Evolutionary conservation across 2,797 vertebrate species (phyloP).

Genomic region (Knipowitschia caucasica): DNA sequence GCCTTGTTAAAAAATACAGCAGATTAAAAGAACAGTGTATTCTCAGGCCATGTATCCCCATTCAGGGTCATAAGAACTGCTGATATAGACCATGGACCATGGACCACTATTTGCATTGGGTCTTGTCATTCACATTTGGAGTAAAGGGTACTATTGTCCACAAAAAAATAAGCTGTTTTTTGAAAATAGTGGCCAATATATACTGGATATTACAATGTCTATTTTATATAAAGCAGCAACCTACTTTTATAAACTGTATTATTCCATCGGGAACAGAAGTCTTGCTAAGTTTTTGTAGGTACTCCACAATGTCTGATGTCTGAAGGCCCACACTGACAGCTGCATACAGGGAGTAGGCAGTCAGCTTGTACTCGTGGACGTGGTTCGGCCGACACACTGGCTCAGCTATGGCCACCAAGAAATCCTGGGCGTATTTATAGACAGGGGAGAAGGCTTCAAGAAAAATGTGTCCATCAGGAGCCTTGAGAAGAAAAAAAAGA

Average conservation of each 20-base stretch:
- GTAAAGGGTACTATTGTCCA: not conserved
- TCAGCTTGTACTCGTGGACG: conserved; percentile 93
- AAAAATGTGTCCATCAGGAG: conserved; percentile 97
- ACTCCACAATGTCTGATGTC: conserved; percentile 93
- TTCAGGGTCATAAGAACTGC: not conserved
- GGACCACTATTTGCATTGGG: not conserved
- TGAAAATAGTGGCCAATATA: not conserved
- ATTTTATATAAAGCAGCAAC: not conserved
- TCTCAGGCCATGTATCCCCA: not conserved
- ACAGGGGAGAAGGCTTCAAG: conserved; percentile 96
- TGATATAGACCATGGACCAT: not conserved
- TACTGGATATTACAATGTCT: not conserved
- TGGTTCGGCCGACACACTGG: conserved; percentile 93
- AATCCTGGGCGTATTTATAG: conserved; percentile 96
- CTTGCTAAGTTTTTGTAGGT: conserved; percentile 96
- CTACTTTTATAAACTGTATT: conserved; percentile 93
- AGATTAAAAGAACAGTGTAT: not conserved
- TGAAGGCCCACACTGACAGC: conserved; percentile 96
- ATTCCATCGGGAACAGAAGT: conserved; percentile 96
- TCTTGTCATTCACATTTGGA: not conserved
- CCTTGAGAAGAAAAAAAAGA: conserved; percentile 65
- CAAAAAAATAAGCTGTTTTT: too few relatives aligned
- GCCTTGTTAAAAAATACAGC: not conserved
- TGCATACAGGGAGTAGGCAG: conserved; percentile 94
- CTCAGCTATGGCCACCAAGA: conserved; percentile 94